Evolutionary conservation across 2,888 invertebrate genomes (phyloP).

Genomic region (Drosophila seclusa): DNA sequence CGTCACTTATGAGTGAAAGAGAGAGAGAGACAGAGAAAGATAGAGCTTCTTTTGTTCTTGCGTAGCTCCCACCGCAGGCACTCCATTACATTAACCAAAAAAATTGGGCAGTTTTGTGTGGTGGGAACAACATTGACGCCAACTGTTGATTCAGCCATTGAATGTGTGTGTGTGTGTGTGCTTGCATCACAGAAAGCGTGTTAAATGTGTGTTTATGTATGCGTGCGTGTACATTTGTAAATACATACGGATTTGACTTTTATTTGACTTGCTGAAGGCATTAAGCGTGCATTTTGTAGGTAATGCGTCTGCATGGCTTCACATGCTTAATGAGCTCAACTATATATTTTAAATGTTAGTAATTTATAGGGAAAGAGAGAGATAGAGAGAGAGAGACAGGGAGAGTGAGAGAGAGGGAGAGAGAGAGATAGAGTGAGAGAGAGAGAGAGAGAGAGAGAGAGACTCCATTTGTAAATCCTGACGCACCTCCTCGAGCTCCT

Average conservation of each 20-base stretch:
- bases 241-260: constrained; percentile 31
- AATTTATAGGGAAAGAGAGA: neutral
- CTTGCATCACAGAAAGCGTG: constrained; percentile 1
- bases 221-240: constrained; percentile 10
- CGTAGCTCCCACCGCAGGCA: neutral
- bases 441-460: too few relatives aligned
- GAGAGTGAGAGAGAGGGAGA: too few relatives aligned
- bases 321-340: neutral
- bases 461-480: too few relatives aligned
- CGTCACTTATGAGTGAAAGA: constrained; percentile 61
- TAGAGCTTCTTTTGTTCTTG: constrained; percentile 26
- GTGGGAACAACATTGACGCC: constrained; percentile 23
- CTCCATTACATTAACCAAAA: neutral
- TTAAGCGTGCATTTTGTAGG: neutral
- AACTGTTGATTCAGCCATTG: constrained; percentile 52
- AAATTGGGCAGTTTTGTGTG: constrained; percentile 18
- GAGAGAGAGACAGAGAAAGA: constrained; percentile 19
- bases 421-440: rapidly evolving
- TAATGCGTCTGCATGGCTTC: neutral
- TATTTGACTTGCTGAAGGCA: constrained; percentile 35
- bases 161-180: constrained; percentile 1
- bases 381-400: rapidly evolving
- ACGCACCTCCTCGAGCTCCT: constrained; percentile 96
- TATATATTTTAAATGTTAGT: neutral
- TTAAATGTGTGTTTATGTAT: neutral